Conservation (phyloP, 2,113 vertebrate species). For the Kryptolebias marmoratus region DNA sequence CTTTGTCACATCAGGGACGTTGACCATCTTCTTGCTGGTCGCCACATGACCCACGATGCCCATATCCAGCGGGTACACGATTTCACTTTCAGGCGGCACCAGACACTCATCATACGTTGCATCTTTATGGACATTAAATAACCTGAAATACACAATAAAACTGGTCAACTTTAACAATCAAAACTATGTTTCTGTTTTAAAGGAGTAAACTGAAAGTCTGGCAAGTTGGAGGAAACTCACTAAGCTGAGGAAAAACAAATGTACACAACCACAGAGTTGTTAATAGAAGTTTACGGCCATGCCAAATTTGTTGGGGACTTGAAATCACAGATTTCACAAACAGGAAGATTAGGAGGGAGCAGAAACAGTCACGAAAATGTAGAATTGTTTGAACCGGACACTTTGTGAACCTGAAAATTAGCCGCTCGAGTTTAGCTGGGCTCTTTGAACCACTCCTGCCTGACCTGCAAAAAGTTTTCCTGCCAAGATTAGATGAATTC, state of each 20-base stretch:
- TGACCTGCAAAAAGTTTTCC: background rate
- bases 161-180: too few species aligned
- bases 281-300: background rate
- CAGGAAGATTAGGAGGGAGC: background rate
- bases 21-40: slow-evolving; percentile 85
- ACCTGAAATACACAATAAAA: slow-evolving; percentile 50
- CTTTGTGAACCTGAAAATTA: background rate
- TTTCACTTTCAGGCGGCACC: slow-evolving; percentile 87
- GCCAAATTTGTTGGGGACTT: background rate
- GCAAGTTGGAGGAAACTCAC: too few species aligned
- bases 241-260: too few species aligned
- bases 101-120: slow-evolving; percentile 85
- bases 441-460: background rate
- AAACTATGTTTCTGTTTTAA: too few species aligned
- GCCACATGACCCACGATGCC: slow-evolving; percentile 88
- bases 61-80: slow-evolving; percentile 89
- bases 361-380: background rate
- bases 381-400: background rate
- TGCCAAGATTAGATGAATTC: background rate
- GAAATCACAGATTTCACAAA: background rate
- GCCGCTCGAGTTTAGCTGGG: background rate
- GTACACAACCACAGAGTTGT: background rate
- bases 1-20: slow-evolving; percentile 81
- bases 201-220: too few species aligned
- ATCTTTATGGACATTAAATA: slow-evolving; percentile 87